Evolutionary conservation across 2,888 invertebrate species (phyloP).

Genomic region (Apoda limacodes): DNA sequence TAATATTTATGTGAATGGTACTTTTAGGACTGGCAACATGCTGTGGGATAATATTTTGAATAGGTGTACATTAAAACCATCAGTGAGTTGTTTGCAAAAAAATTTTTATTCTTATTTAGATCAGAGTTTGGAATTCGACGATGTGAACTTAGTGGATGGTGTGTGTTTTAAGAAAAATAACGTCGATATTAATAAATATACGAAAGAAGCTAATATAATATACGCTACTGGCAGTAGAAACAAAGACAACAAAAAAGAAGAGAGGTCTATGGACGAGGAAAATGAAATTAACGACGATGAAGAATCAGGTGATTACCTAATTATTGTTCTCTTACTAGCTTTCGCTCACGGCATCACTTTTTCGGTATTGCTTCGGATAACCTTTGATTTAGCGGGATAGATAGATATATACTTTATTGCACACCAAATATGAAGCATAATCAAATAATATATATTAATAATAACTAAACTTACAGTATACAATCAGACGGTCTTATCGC

Average conservation of each 20-base stretch:
- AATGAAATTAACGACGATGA: slow-evolving; percentile 50
- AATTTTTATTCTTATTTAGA: slow-evolving; percentile 81
- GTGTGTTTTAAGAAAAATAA: slow-evolving; percentile 74
- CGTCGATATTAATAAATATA: slow-evolving; percentile 69
- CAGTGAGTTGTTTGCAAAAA: slow-evolving; percentile 81
- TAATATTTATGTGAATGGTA: slow-evolving; percentile 54
- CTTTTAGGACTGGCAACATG: slow-evolving; percentile 71
- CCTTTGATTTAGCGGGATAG: too few relatives aligned
- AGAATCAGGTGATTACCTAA: slow-evolving; percentile 42
- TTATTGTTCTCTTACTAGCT: background rate
- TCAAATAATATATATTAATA: too few relatives aligned
- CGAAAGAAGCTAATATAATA: slow-evolving; percentile 62
- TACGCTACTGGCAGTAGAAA: slow-evolving; percentile 49
- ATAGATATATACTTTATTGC: too few relatives aligned
- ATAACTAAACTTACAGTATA: too few relatives aligned
- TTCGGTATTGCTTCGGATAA: too few relatives aligned
- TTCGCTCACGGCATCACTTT: too few relatives aligned
- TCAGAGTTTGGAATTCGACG: slow-evolving; percentile 72
- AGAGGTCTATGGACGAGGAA: slow-evolving; percentile 41
- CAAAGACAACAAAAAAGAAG: slow-evolving; percentile 26
- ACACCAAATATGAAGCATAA: slow-evolving; percentile 6
- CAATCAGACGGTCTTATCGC: too few relatives aligned
- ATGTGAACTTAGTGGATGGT: slow-evolving; percentile 75
- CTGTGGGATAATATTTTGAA: slow-evolving; percentile 80
- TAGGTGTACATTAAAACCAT: slow-evolving; percentile 75